phyloP scores from a whole-genome alignment of 2,797 vertebrate genomes.

The Eremophila alpestris region DNA sequence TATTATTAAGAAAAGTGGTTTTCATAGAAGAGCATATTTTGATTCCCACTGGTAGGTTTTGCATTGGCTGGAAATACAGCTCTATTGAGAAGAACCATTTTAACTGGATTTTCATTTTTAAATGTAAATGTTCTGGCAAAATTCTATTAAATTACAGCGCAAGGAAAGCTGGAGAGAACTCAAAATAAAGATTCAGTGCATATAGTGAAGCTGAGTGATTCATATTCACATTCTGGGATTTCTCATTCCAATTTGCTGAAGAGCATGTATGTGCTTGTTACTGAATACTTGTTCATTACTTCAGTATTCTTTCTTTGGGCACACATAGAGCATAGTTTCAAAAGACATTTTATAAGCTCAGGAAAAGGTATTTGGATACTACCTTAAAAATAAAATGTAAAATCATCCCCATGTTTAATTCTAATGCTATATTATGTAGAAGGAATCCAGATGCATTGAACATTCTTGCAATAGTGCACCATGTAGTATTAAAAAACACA shows the following conservation, averaged over 20 bases:
- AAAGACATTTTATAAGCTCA: background rate
- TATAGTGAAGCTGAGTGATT: background rate
- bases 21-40: background rate
- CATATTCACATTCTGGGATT: constrained; percentile 17
- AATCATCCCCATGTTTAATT: background rate
- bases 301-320: background rate
- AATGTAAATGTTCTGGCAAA: constrained; percentile 18
- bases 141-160: background rate
- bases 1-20: background rate
- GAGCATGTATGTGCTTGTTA: background rate
- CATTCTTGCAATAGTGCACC: background rate
- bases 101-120: constrained; percentile 34
- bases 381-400: background rate
- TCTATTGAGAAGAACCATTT: background rate
- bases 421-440: background rate
- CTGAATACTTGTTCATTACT: background rate
- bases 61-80: background rate
- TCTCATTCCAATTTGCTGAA: background rate
- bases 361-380: background rate
- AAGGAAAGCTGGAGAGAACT: background rate
- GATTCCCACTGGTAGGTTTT: background rate
- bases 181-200: background rate
- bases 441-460: background rate
- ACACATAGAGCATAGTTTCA: background rate
- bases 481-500: background rate